Evolutionary conservation across 2,113 vertebrate species (phyloP).

Genomic region (Ochotona princeps): DNA sequence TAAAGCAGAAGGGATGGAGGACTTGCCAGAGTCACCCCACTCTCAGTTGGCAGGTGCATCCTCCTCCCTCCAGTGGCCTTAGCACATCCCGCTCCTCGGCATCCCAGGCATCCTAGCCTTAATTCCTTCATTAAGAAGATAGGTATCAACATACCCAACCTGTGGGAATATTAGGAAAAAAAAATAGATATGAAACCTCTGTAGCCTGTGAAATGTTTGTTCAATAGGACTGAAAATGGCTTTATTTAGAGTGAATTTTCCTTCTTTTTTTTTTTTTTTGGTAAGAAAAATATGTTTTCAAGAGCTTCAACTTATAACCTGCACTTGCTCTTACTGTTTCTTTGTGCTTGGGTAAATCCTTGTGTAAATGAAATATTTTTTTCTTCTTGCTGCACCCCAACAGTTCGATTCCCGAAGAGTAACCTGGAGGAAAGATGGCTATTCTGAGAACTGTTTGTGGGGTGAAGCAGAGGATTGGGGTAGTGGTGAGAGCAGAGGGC

Average conservation of each 20-base stretch:
- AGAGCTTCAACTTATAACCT: not conserved
- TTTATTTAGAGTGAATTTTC: not conserved
- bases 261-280: not conserved
- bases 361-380: not conserved
- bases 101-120: not conserved
- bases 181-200: not conserved
- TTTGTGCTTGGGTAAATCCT: not conserved
- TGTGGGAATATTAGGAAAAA: not conserved
- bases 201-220: not conserved
- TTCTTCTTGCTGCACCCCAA: not conserved
- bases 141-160: not conserved
- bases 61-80: not conserved
- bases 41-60: not conserved
- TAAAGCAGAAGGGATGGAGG: not conserved
- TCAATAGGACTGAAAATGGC: not conserved
- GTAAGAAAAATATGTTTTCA: not conserved
- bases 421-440: not conserved
- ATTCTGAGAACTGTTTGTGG: not conserved
- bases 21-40: not conserved
- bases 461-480: not conserved
- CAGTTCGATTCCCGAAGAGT: not conserved
- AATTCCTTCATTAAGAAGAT: not conserved
- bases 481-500: not conserved
- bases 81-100: not conserved
- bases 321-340: not conserved